Evolutionary conservation across 2,888 invertebrate species (phyloP).

Genomic region (Coelogynopora nodosa): DNA sequence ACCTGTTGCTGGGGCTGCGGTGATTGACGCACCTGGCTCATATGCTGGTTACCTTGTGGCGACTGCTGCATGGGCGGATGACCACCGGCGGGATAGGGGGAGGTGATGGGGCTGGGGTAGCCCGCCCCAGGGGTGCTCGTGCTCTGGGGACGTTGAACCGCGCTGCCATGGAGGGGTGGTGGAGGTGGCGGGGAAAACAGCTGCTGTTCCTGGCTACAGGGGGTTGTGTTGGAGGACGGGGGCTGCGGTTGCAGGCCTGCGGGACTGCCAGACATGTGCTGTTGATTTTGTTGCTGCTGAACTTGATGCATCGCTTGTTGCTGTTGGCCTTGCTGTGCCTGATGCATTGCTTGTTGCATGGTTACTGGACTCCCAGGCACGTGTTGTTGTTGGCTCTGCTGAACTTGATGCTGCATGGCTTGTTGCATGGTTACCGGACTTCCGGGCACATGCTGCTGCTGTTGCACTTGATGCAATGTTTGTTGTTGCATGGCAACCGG

Average conservation of each 20-base stretch:
- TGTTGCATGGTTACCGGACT: conserved; percentile 8
- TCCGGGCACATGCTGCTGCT: background rate
- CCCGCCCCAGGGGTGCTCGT: background rate
- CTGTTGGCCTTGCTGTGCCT: background rate
- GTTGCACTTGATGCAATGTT: background rate
- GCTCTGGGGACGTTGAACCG: background rate
- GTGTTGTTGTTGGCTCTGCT: conserved; percentile 1
- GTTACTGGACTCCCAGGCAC: background rate
- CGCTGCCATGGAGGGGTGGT: background rate
- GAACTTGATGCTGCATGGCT: too few relatives aligned
- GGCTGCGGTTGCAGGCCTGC: background rate
- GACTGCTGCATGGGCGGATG: background rate
- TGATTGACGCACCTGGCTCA: background rate
- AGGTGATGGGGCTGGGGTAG: conserved; percentile 13
- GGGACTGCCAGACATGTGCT: background rate
- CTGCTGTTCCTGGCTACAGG: background rate
- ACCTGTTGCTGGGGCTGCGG: conserved; percentile 9
- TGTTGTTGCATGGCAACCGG: conserved; percentile 4
- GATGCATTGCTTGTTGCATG: too few relatives aligned
- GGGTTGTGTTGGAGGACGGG: too few relatives aligned
- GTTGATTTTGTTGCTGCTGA: background rate
- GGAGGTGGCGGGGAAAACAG: conserved; percentile 1
- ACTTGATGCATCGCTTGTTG: background rate
- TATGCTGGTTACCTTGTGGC: background rate
- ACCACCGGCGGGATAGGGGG: background rate